Evolutionary conservation across 2,113 vertebrate species (phyloP).

Genomic region (Gopherus flavomarginatus): DNA sequence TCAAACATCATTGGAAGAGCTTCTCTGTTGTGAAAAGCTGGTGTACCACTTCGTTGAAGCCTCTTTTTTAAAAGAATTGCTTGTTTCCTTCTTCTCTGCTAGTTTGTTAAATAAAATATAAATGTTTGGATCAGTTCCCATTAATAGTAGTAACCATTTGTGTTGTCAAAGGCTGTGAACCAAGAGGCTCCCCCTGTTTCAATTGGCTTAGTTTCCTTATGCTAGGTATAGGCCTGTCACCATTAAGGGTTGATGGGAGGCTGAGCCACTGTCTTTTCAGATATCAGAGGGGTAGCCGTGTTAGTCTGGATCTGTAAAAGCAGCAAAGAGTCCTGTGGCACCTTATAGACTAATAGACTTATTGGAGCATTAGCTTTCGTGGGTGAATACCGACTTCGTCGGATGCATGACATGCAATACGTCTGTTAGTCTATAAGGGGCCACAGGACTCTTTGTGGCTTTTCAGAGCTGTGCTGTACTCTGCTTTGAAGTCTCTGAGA

Average conservation of each 20-base stretch:
- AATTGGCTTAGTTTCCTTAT: background rate
- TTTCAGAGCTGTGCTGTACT: background rate
- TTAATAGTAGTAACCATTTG: background rate
- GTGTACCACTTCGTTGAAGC: background rate
- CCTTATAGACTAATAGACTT: too few relatives aligned
- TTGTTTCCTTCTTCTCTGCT: background rate
- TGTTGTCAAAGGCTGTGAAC: background rate
- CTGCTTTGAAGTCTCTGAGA: background rate
- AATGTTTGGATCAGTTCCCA: background rate
- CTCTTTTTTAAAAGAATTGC: background rate
- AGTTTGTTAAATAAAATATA: background rate
- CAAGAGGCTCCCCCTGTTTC: background rate
- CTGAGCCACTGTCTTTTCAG: background rate
- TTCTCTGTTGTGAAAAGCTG: background rate
- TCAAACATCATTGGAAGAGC: background rate
- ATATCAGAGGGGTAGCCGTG: background rate
- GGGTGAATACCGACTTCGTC: too few relatives aligned
- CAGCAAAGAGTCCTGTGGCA: too few relatives aligned
- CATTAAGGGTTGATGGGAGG: background rate
- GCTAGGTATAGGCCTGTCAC: background rate
- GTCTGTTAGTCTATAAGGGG: too few relatives aligned
- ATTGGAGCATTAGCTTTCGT: too few relatives aligned
- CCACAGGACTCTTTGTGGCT: background rate
- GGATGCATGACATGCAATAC: too few relatives aligned
- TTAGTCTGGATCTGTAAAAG: too few relatives aligned